Evolutionary conservation across 2,888 invertebrate genomes (phyloP), one percentile per base, ranked within the genome.

Genomic region (Orchesellides sinensis): DNA sequence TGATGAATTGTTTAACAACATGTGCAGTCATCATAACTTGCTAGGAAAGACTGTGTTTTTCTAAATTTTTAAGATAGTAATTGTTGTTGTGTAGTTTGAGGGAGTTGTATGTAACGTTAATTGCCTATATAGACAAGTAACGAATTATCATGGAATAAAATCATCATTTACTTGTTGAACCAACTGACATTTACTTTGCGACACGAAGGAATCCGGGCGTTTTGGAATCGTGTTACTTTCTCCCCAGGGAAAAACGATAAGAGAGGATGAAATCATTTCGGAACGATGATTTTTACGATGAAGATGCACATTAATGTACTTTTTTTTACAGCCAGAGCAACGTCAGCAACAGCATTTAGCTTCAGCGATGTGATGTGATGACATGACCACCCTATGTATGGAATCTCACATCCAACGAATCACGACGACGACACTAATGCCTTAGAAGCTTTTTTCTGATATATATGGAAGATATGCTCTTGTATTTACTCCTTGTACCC

Each of bases 231-330:
- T 72, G 73, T 73, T 73, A 73, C 80, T 68, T 65, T 47, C 73
- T 80, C 72, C 80, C 72, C 32, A 47, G 73, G 73, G 80, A 80
- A 47, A 29, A 66, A 59, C 29, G 61, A 72, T 66, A 70, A 78
- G 69, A 69, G 23, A 49, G 66, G 80, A 80, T 80, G 73, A 80
- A 73, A 73, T 80, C 80, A 80, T 80, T 73, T 80, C 80, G 80
- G 80, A 80, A 80, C 80, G 80, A 80, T 80, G 80, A 80, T 73
- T 80, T 80, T 80, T 80, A 80, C 68, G 80, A 66, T 68, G 49
- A 80, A 72, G 54, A 80, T 56, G 47, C 68, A 73, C 80, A 80
- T 80, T 80, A 80, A 72, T 73, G 61, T 70, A 35, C 29, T 65
- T 65, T 59, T 79, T 45, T n/a, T 69, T 68, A 21, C 47, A 23